Conservation (phyloP, 23 tunicate genomes). For the Clavelina lepadiformis region DNA sequence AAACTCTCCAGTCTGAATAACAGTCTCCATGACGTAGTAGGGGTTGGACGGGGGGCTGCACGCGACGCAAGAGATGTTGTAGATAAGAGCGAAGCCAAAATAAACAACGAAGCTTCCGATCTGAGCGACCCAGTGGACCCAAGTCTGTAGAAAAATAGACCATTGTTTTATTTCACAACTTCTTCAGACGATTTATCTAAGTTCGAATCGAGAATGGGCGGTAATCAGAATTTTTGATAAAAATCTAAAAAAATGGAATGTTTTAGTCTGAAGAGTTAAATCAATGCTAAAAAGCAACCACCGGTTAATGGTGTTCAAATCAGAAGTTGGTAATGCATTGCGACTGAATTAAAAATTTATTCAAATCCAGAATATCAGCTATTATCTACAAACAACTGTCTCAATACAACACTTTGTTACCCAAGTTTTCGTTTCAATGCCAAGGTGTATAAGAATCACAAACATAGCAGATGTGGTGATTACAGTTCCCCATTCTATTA, state of each 20-base stretch:
- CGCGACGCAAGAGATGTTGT: constrained; percentile 76
- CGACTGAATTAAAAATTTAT: too few species aligned
- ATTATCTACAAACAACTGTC: too few species aligned
- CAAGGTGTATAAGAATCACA: constrained; percentile 83
- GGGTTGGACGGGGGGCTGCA: constrained; percentile 87
- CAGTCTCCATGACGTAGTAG: constrained; percentile 75
- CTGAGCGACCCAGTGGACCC: constrained; percentile 97
- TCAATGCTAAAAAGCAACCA: background rate
- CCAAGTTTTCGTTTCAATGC: constrained; percentile 98
- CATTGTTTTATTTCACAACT: too few species aligned
- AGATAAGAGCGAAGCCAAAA: constrained; percentile 70
- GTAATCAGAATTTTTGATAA: background rate
- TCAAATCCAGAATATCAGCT: too few species aligned
- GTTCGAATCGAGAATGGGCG: too few species aligned
- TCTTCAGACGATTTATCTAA: too few species aligned
- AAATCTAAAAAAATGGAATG: background rate
- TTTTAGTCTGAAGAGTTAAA: background rate
- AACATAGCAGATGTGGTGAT: constrained; percentile 88
- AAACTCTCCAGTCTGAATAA: constrained; percentile 65
- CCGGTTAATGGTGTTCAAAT: background rate
- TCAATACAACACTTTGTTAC: constrained; percentile 21
- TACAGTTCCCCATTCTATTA: constrained; percentile 96
- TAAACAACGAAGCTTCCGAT: constrained; percentile 61
- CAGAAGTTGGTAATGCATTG: background rate
- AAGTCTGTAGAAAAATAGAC: constrained; percentile 50